A percentile compares a stretch with the other conserved stretches of the same genome.
phyloP scores from a whole-genome alignment of 2,888 invertebrate genomes.

The Dioctria rufipes region DNA sequence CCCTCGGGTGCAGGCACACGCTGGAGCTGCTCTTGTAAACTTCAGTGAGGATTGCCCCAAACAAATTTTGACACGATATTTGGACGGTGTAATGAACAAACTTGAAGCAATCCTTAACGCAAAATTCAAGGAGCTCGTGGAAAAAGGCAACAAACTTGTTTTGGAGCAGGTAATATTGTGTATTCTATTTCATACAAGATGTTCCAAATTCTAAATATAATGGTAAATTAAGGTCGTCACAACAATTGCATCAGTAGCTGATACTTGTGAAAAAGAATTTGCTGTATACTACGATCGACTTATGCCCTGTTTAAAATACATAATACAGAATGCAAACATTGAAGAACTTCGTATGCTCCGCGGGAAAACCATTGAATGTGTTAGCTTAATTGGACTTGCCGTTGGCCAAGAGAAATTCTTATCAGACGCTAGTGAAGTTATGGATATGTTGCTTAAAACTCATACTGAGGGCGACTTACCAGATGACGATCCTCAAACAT shows the following conservation, averaged over 20 bases:
- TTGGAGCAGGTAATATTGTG: constrained; percentile 82
- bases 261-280: constrained; percentile 97
- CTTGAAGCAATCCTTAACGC: constrained; percentile 90
- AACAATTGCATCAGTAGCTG: constrained; percentile 98
- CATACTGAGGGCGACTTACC: constrained; percentile 89
- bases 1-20: constrained; percentile 89
- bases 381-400: constrained; percentile 95
- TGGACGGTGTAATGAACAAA: constrained; percentile 92
- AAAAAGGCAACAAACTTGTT: constrained; percentile 95
- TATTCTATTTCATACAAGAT: neutral
- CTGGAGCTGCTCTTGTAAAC: constrained; percentile 97
- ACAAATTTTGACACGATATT: constrained; percentile 89
- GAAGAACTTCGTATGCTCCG: constrained; percentile 91
- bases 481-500: constrained; percentile 97
- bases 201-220: neutral
- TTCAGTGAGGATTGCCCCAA: constrained; percentile 99
- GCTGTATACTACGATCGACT: constrained; percentile 92
- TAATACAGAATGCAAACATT: constrained; percentile 93
- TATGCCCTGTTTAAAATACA: constrained; percentile 96
- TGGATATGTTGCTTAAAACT: constrained; percentile 93
- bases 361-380: constrained; percentile 99
- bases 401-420: constrained; percentile 90
- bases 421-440: constrained; percentile 93
- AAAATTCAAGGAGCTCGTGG: constrained; percentile 95
- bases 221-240: constrained; percentile 80